These are phyloP conservation scores for Alca torda DNA, from an alignment of 2,797 vertebrate genomes.

Conservation along the genomic window DNA sequence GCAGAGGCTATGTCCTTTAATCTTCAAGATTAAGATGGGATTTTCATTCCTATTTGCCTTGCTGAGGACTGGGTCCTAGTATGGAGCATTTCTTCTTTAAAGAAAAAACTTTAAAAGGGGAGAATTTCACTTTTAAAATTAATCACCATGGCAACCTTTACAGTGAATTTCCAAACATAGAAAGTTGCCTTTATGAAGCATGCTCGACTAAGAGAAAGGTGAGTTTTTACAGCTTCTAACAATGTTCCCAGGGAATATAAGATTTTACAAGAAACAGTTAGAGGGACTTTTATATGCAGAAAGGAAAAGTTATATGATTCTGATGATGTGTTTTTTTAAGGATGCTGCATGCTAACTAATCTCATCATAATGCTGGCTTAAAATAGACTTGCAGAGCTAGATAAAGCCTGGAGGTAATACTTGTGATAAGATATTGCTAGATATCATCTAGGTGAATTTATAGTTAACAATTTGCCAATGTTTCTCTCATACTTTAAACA, in stretches of 20 bases:
- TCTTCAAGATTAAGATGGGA: not conserved
- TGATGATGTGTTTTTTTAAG: not conserved
- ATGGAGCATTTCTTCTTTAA: constrained; percentile 52
- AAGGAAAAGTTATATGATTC: not conserved
- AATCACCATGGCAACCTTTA: constrained; percentile 67
- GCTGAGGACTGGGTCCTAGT: not conserved
- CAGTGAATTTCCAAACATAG: constrained; percentile 66
- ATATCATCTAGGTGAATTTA: not conserved
- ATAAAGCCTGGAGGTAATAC: not conserved
- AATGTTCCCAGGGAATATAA: not conserved
- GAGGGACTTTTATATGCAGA: not conserved
- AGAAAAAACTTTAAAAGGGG: constrained; percentile 55
- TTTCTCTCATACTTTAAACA: not conserved
- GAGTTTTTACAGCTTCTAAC: constrained; percentile 56
- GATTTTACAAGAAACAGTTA: not conserved
- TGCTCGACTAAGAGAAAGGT: constrained; percentile 50
- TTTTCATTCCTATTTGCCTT: not conserved
- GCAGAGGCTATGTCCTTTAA: not conserved
- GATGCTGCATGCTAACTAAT: not conserved
- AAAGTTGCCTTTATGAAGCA: constrained; percentile 62
- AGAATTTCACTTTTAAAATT: constrained; percentile 67
- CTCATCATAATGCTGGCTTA: constrained; percentile 1
- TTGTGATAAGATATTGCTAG: not conserved
- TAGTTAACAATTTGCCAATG: not conserved
- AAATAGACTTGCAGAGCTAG: constrained; percentile 54